Base-by-base conservation (phyloP, 2,888 invertebrate genomes). In the Pycnomerus fuliginosus region DNA sequence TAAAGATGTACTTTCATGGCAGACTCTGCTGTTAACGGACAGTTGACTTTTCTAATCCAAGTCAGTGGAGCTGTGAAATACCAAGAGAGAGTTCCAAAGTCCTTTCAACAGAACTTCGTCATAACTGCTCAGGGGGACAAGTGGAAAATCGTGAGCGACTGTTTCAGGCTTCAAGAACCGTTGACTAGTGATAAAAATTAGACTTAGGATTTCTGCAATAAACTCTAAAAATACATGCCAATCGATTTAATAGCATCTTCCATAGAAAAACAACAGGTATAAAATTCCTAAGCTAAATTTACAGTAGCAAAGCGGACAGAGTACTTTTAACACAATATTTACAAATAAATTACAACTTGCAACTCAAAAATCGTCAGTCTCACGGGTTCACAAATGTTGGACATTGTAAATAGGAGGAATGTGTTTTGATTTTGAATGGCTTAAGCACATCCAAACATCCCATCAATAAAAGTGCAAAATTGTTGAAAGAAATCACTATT, bases 91-190 rank as follows among this genome's bases (percentile, higher is more conserved):
- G 55, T 71, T 1, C 64, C 78, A 11, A 84, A 85, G 60, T 79
- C 83, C 0, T 92, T 91, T 61, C 85, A 86, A 62, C 91, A 95
- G 71, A 88, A 85, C 22, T 94, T 95, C 65, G 76, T 93, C 15
- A 83, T 95, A 36, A 91, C 92, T 0, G 90, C 90, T 3, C 83
- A 88, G 50, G 89, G 84, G 10, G 90, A 90, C 54, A 92, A 92
- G 66, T 95, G 94, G 94, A 94, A 94, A 74, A 89, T 96, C 55
- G 90, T 90, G 7, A 89, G 87, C 27, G 94, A 95, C 67, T 87
- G 86, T 60, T 92, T 91, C 61, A 78, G 94, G 63, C 76, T 89
- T 56, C 88, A 90, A 75, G 89, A 73, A 56, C 67, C 70, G n/a
- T 55, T 69, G 14, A 34, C 20, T 44, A 60, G 40, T 29, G 40